Percentiles rank a stretch among this genome's conserved stretches.
Evolutionary conservation across 2,888 invertebrate genomes (phyloP).

Genomic region (Spatulosminthurus flaviceps): DNA sequence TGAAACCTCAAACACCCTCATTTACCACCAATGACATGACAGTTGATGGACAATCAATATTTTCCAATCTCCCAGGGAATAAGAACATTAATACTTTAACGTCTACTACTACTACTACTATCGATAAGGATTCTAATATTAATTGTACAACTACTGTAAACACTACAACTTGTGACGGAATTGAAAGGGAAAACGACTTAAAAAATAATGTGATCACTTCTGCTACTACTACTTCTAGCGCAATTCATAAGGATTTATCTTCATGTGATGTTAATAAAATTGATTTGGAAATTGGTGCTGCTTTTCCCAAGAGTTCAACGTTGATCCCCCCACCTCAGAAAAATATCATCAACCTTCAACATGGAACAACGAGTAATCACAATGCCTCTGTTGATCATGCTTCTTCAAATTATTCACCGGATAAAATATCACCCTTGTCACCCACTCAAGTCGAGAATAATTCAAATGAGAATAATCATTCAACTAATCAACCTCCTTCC

Average conservation of each 20-base stretch:
- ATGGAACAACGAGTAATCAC: slow-evolving; percentile 1
- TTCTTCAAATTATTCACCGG: neutral
- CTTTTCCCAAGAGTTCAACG: neutral
- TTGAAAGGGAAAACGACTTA: slow-evolving; percentile 1
- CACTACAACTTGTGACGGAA: neutral
- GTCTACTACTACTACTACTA: neutral
- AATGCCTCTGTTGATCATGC: neutral
- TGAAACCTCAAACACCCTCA: neutral
- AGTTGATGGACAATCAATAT: slow-evolving; percentile 10
- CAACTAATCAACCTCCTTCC: too few species aligned
- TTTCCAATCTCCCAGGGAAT: neutral
- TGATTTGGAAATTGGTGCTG: slow-evolving; percentile 37
- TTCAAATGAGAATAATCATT: neutral
- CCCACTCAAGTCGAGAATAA: neutral
- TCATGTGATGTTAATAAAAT: slow-evolving; percentile 27
- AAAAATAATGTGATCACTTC: slow-evolving; percentile 10
- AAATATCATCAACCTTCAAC: neutral
- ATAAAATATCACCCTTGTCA: neutral
- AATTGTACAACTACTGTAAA: neutral
- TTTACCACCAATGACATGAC: neutral
- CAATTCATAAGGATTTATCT: slow-evolving; percentile 4
- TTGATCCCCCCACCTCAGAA: neutral
- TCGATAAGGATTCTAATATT: neutral
- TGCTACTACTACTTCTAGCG: neutral
- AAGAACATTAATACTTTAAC: neutral